phyloP scores from a whole-genome alignment of 2,113 vertebrate species.

The Sialia sialis region DNA sequence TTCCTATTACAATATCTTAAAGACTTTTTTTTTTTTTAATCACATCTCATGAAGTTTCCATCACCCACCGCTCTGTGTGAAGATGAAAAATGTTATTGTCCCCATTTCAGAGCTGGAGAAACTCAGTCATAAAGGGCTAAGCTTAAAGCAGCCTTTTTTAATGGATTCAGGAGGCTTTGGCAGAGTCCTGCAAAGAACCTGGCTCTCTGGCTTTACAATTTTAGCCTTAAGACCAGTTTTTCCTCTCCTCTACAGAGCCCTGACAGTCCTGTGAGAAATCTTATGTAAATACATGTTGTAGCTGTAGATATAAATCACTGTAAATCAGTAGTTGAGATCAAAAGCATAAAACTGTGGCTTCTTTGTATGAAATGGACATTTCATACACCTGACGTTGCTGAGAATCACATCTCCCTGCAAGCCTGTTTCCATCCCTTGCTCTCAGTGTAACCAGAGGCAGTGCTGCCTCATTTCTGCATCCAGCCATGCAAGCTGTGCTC shows the following conservation, averaged over 20 bases:
- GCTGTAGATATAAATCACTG: conserved; percentile 22
- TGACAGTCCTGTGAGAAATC: conserved; percentile 23
- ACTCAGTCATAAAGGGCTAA: not conserved
- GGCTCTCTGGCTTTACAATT: not conserved
- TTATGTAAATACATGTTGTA: conserved; percentile 32
- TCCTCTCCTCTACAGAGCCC: not conserved
- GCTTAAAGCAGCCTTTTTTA: not conserved
- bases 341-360: conserved; percentile 13
- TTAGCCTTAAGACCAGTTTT: not conserved
- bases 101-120: not conserved
- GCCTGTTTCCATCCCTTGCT: not conserved
- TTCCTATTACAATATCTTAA: not conserved
- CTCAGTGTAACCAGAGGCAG: not conserved
- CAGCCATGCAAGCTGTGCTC: not conserved
- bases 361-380: not conserved
- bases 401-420: not conserved
- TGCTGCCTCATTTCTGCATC: not conserved
- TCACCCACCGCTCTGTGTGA: not conserved
- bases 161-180: not conserved
- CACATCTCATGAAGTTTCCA: not conserved
- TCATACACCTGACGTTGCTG: not conserved
- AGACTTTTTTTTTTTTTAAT: not conserved
- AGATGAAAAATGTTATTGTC: not conserved
- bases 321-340: conserved; percentile 50
- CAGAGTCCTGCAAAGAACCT: not conserved